Percentiles rank a stretch among this genome's conserved stretches.
These are phyloP conservation scores for Percopsis omiscomaycus DNA, from an alignment of 2,797 vertebrate genomes.

Conservation along the genomic window DNA sequence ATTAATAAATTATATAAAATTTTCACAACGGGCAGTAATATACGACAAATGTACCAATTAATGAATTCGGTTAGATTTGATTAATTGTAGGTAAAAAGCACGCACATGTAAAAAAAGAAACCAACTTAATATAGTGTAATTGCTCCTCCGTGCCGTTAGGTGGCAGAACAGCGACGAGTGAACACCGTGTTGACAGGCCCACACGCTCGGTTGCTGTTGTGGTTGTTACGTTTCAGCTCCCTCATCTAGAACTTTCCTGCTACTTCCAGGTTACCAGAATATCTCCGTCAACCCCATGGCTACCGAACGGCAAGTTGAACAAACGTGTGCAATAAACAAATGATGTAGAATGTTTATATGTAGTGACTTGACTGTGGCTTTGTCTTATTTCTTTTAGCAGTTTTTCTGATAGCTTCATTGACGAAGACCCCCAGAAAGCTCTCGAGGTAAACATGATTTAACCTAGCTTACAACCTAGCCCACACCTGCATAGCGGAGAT, in stretches of 20 bases:
- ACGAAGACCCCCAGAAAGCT: conserved; percentile 77
- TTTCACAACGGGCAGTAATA: neutral
- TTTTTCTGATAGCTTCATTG: conserved; percentile 80
- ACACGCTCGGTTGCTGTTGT: conserved; percentile 11
- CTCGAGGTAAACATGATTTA: conserved; percentile 75
- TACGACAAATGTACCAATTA: neutral
- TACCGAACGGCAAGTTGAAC: conserved; percentile 62
- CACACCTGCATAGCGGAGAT: too few relatives aligned
- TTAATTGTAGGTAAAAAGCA: too few relatives aligned
- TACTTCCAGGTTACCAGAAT: conserved; percentile 12
- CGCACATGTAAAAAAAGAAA: too few relatives aligned
- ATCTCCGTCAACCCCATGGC: conserved; percentile 64
- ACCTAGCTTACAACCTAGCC: neutral
- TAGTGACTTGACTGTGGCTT: conserved; percentile 15
- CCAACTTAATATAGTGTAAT: neutral
- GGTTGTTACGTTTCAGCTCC: conserved; percentile 50
- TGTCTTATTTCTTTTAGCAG: conserved; percentile 58
- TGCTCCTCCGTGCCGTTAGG: conserved; percentile 44
- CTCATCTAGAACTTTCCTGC: conserved; percentile 74
- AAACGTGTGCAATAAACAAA: neutral
- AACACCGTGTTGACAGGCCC: conserved; percentile 57
- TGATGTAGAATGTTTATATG: neutral
- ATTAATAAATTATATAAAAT: neutral
- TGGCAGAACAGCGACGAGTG: neutral
- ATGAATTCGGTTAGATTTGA: too few relatives aligned